Evolutionary conservation across 2,888 invertebrate species (phyloP).

Genomic region (Drosophila multiciliata): DNA sequence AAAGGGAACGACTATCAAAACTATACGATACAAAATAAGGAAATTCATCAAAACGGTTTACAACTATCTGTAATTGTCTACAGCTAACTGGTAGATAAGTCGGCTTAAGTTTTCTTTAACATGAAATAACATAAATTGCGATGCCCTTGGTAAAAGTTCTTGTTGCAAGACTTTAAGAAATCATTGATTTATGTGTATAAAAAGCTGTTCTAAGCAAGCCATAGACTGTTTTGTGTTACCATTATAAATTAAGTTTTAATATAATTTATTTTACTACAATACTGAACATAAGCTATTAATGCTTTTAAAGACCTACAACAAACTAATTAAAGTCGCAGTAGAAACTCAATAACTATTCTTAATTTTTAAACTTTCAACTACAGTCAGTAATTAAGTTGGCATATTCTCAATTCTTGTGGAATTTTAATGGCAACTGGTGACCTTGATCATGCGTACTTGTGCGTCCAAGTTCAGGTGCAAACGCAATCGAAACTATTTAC

Average conservation of each 20-base stretch:
- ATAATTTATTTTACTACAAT: background rate
- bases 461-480: constrained; percentile 76
- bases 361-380: background rate
- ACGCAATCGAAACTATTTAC: constrained; percentile 47
- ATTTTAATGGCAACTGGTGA: constrained; percentile 15
- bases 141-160: background rate
- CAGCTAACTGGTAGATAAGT: background rate
- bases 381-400: background rate
- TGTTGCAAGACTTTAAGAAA: background rate
- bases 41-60: background rate
- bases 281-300: background rate
- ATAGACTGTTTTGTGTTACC: background rate
- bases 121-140: background rate
- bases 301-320: background rate
- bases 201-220: background rate
- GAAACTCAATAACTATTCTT: background rate
- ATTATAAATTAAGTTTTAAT: too few species aligned
- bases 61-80: background rate
- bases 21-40: background rate
- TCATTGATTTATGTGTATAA: background rate
- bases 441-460: constrained; percentile 64
- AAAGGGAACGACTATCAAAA: background rate
- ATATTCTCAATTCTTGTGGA: constrained; percentile 1
- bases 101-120: background rate
- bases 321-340: background rate